These are phyloP conservation scores for Urocyon cinereoargenteus DNA, from an alignment of 2,797 vertebrate genomes.

Conservation along the genomic window DNA sequence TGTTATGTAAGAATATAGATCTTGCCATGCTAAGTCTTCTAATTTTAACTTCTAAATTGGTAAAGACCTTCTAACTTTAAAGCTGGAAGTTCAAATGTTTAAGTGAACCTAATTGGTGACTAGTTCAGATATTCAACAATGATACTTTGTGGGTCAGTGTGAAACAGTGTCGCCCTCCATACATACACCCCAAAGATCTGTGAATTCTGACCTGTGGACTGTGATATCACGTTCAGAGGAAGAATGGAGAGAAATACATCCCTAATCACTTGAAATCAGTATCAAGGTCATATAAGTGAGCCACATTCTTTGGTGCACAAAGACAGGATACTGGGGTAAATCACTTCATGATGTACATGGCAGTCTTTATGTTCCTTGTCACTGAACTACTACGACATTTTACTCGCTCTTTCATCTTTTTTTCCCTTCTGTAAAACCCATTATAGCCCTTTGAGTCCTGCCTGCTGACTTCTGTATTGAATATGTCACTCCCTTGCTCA, in stretches of 20 bases:
- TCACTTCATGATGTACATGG: background rate
- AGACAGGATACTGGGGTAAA: background rate
- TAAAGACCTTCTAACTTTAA: background rate
- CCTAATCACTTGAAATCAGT: conserved; percentile 21
- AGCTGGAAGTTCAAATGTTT: background rate
- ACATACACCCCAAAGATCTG: background rate
- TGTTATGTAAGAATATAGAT: background rate
- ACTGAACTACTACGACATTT: background rate
- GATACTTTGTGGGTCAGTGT: background rate
- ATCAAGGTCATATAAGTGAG: background rate
- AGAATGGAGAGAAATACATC: background rate
- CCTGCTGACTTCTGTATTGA: background rate
- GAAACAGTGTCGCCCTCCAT: background rate
- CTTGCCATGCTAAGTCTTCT: background rate
- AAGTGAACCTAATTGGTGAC: background rate
- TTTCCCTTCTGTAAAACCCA: background rate
- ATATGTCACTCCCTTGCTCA: background rate
- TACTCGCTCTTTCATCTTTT: background rate
- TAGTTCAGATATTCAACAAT: background rate
- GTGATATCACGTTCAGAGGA: background rate
- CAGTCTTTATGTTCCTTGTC: background rate
- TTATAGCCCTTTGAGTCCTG: background rate
- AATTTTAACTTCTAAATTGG: background rate
- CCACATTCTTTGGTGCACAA: background rate
- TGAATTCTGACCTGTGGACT: background rate